A percentile compares a stretch with the other conserved stretches of the same genome.
Conservation (phyloP, 2,113 vertebrate species). For the Tetraodon nigroviridis region DNA sequence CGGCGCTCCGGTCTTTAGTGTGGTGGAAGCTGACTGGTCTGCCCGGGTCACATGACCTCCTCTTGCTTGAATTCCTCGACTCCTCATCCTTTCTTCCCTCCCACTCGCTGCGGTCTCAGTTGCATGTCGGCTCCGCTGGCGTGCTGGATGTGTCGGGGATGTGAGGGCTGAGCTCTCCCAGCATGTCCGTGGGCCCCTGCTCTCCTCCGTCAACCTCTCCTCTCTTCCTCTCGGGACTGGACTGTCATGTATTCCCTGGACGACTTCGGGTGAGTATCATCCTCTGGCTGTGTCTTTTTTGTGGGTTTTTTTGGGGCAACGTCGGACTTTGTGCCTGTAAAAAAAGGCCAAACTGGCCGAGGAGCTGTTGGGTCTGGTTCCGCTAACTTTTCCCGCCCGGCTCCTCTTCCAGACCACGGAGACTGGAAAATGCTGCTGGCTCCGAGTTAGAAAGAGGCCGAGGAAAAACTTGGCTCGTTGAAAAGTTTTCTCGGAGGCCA, state of each 20-base stretch:
- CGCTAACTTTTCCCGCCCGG: constrained; percentile 33
- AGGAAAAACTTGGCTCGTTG: constrained; percentile 28
- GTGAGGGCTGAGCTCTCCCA: constrained; percentile 41
- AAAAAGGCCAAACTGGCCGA: background rate
- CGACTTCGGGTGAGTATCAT: constrained; percentile 64
- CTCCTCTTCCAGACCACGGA: constrained; percentile 34
- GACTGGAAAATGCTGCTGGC: constrained; percentile 20
- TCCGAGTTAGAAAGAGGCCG: constrained; percentile 22
- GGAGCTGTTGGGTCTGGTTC: constrained; percentile 16
- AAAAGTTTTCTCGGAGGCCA: constrained; percentile 50
- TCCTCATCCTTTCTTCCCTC: constrained; percentile 27
- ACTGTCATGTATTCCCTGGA: constrained; percentile 68
- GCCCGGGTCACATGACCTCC: constrained; percentile 82
- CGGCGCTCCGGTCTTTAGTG: constrained; percentile 73
- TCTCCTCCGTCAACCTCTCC: constrained; percentile 55
- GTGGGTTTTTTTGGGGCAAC: constrained; percentile 9
- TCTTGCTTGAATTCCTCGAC: constrained; percentile 44
- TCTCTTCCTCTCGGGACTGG: constrained; percentile 43
- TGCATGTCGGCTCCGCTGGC: constrained; percentile 36
- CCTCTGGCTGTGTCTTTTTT: constrained; percentile 8
- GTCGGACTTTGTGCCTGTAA: background rate
- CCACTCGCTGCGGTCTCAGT: constrained; percentile 36
- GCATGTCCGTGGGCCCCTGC: constrained; percentile 42
- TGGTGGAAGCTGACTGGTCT: constrained; percentile 84
- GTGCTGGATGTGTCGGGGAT: constrained; percentile 41